Evolutionary conservation across 1,140 invertebrate species (phyloP).

Genomic region (Hyphantria cunea): DNA sequence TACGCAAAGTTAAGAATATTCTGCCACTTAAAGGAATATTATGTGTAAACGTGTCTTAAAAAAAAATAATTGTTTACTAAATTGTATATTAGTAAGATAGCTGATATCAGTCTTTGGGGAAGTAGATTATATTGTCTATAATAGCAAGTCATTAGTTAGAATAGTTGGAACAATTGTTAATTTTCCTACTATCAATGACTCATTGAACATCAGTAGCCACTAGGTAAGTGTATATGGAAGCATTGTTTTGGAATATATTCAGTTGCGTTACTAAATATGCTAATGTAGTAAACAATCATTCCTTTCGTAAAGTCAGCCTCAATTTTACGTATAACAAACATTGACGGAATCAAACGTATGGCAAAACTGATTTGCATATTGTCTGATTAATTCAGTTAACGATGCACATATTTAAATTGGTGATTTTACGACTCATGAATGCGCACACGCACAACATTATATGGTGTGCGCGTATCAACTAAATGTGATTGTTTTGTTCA

Average conservation of each 20-base stretch:
- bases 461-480: too few species aligned
- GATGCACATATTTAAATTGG: constrained; percentile 20
- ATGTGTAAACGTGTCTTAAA: not conserved
- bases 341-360: constrained; percentile 24
- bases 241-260: constrained; percentile 19
- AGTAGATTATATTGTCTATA: not conserved
- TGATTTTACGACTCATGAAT: not conserved
- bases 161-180: too few species aligned
- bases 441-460: too few species aligned
- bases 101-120: constrained; percentile 18
- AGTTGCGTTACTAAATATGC: not conserved
- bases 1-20: too few species aligned
- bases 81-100: not conserved
- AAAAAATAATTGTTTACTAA: constrained; percentile 6
- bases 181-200: not conserved
- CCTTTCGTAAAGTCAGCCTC: constrained; percentile 20
- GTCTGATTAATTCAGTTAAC: constrained; percentile 25
- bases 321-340: constrained; percentile 28
- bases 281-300: constrained; percentile 17
- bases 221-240: constrained; percentile 10
- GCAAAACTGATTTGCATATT: constrained; percentile 21
- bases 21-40: too few species aligned
- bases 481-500: too few species aligned
- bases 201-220: not conserved
- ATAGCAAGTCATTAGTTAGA: too few species aligned